Percentiles rank a stretch among this genome's conserved stretches.
phyloP scores from a whole-genome alignment of 2,113 vertebrate species.

The Apteryx owenii region DNA sequence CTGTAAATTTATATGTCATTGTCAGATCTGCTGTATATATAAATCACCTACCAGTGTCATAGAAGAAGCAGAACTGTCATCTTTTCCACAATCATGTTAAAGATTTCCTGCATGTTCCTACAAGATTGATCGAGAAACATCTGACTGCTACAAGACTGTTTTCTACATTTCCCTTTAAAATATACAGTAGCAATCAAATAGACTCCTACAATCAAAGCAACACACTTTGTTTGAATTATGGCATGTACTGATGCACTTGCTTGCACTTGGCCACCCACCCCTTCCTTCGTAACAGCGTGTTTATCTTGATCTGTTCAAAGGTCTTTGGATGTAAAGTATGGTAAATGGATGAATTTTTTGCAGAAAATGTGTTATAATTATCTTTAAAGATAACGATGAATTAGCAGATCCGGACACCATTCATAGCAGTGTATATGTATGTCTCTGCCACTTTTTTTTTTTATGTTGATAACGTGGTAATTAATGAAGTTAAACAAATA shows the following conservation, averaged over 20 bases:
- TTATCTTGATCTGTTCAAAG: background rate
- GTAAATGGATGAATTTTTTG: background rate
- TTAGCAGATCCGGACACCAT: background rate
- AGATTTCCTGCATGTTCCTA: background rate
- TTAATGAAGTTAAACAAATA: background rate
- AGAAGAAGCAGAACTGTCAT: background rate
- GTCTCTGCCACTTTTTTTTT: background rate
- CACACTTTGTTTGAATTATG: background rate
- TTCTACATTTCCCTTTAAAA: background rate
- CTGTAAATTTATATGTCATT: conserved; percentile 18
- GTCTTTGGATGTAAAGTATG: background rate
- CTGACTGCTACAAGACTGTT: background rate
- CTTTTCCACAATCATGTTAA: background rate
- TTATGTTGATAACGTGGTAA: background rate
- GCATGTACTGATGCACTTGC: background rate
- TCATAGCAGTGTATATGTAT: background rate
- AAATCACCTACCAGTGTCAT: background rate
- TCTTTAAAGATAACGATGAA: background rate
- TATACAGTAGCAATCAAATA: background rate
- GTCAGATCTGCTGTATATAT: background rate
- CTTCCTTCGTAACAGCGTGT: background rate
- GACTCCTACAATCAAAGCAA: background rate
- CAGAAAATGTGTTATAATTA: background rate
- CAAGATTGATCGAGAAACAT: background rate
- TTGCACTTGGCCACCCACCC: background rate